Evolutionary conservation across 2,797 vertebrate species (phyloP), one percentile per base, ranked within the genome.

Genomic region (Todus mexicanus): DNA sequence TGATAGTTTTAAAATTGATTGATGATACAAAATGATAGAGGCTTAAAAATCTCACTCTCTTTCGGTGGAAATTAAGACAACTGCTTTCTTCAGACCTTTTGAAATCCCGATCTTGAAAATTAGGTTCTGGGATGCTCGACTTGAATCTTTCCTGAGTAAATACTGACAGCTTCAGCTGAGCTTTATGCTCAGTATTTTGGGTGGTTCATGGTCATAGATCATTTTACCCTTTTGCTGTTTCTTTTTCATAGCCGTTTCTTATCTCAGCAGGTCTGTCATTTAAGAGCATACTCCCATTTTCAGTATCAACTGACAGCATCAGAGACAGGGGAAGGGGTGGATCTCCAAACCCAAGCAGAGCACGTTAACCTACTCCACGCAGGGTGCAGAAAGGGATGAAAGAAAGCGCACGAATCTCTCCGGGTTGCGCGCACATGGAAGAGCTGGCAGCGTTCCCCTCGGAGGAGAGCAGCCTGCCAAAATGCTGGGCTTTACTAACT

Each of bases 21-120:
- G 17, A 25, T 66, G 29, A 11, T 66, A 22, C 6, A 31, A 89
- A 74, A 43, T 15, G 18, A 63, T 8, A 37, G 42, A 66, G n/a
- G 31, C 27, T 79, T 81, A 18, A 74, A 92, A 54, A 27, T 78
- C 17, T 63, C 2, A 0, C 14, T 75, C 0, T 0, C 9, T 85
- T 66, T 61, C 65, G 42, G 2, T 72, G 43, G 33, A 15, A 79
- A 45, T 73, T 47, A n/a, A 54, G 42, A 18, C 12, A 37, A 6
- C 2, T 42, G 42, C 15, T 7, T 68, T 59, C 9, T 72, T 80
- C 12, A 51, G 10, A 10, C 21, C 22, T 66, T 76, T 21, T 22
- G 48, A 82, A 84, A 70, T 51, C 16, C 16, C 31, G 68, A 1
- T 33, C 29, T 71, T 71, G n/a, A 77, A 60, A 45, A 84, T 45